Percentiles rank a stretch among this genome's conserved stretches.
Conservation (phyloP, 1,140 invertebrate genomes). For the Heliconius nattereri region DNA sequence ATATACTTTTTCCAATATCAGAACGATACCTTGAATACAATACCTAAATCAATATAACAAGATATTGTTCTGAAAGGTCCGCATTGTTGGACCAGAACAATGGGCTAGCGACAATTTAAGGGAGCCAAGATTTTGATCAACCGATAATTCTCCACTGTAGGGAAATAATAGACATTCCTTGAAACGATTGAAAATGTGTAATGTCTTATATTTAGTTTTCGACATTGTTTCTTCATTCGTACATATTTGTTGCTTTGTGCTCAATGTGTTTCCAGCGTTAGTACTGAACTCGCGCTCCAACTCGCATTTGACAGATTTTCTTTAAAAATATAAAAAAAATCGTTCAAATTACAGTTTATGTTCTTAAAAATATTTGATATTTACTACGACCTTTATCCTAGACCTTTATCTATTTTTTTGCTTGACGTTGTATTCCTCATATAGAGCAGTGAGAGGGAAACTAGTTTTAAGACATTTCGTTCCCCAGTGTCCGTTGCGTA, state of each 20-base stretch:
- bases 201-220: background rate
- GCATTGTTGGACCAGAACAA: constrained; percentile 42
- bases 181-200: constrained; percentile 18
- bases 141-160: constrained; percentile 31
- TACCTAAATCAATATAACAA: constrained; percentile 39
- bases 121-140: constrained; percentile 32
- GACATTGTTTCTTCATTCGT: background rate
- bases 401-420: too few relatives aligned
- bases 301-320: too few relatives aligned
- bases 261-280: too few relatives aligned
- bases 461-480: too few relatives aligned
- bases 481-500: too few relatives aligned
- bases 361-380: too few relatives aligned
- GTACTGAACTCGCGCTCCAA: too few relatives aligned
- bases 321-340: too few relatives aligned
- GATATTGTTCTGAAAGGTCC: constrained; percentile 39
- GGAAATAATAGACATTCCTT: constrained; percentile 35
- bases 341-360: too few relatives aligned
- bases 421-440: too few relatives aligned
- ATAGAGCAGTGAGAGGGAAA: too few relatives aligned
- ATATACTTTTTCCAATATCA: constrained; percentile 22
- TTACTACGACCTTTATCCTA: too few relatives aligned
- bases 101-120: constrained; percentile 38
- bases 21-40: constrained; percentile 34
- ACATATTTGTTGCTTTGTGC: background rate